A percentile compares a stretch with the other conserved stretches of the same genome.
These are phyloP conservation scores for Cyanocitta stelleri DNA, from an alignment of 2,113 vertebrate genomes.

Conservation along the genomic window DNA sequence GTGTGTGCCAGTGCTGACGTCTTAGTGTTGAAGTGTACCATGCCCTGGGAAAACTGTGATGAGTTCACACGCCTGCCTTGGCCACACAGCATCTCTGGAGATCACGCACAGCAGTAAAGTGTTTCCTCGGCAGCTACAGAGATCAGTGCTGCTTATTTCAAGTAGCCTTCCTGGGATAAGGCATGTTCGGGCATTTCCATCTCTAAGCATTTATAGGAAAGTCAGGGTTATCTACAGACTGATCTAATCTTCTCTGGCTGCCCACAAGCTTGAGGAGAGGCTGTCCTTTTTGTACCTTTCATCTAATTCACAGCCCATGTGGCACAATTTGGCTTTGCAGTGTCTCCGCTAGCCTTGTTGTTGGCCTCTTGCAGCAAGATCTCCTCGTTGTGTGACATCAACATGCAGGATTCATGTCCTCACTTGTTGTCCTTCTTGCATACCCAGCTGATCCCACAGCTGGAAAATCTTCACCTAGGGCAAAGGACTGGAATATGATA, in stretches of 20 bases:
- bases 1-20: fast-evolving
- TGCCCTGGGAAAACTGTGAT: neutral
- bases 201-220: neutral
- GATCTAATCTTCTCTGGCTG: neutral
- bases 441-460: neutral
- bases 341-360: fast-evolving
- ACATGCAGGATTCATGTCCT: fast-evolving
- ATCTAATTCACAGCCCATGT: neutral
- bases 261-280: neutral
- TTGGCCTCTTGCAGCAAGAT: neutral
- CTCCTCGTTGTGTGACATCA: fast-evolving
- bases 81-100: neutral
- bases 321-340: fast-evolving
- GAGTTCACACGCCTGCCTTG: neutral
- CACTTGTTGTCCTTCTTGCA: neutral
- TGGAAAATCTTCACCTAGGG: neutral
- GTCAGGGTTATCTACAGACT: neutral
- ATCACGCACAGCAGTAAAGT: neutral
- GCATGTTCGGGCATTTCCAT: neutral
- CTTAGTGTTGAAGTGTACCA: neutral
- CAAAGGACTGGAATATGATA: neutral
- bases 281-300: neutral
- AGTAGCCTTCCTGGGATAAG: neutral
- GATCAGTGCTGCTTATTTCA: neutral
- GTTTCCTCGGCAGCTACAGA: neutral